Base-by-base conservation (phyloP, 2,888 invertebrate genomes). In the Zootermopsis nevadensis region DNA sequence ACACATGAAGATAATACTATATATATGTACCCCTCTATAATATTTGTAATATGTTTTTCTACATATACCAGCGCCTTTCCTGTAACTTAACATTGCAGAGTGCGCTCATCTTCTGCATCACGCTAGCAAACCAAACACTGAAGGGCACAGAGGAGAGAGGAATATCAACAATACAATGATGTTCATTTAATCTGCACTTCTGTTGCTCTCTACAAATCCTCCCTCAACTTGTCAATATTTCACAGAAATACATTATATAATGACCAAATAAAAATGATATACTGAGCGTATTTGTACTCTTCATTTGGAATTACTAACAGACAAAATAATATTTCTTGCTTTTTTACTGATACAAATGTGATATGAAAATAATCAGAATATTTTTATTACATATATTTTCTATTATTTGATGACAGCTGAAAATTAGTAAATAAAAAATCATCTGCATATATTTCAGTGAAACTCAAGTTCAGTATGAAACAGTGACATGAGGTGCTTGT, bases 271-370 rank as follows among this genome's bases (percentile, higher is more conserved):
- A 82, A 81, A 72, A 77, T 66, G 35, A 42, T 30, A 22, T 76
- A 55, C 76, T 48, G 66, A 82, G 35, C 55, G 53, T 60, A 77
- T 82, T 82, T 82, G 82, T 82, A 82, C 82, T 82, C 74, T 82
- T 77, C 77, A 82, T 82, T 12, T 82, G 66, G 42, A 69, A 69
- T 33, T 76, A 53, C 27, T 10, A 33, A 60, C 66, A 55, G 33
- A 55, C 33, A 74, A n/a, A 60, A 76, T 74, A 74, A 81, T n/a
- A 42, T 27, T 69, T 53, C 35, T 31, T 81, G 30, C 31, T 55
- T n/a, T 6, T 55, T 55, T 55, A 55, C 15, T 55, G 30, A 53
- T 27, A 42, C 27, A 6, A 30, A 30, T 79, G 55, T 12, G n/a
- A 22, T 79, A 55, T 53, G 31, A 53, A 79, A 79, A 31, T 27